Base-by-base conservation (phyloP, 2,888 invertebrate genomes). In the Dasypolia templi region DNA sequence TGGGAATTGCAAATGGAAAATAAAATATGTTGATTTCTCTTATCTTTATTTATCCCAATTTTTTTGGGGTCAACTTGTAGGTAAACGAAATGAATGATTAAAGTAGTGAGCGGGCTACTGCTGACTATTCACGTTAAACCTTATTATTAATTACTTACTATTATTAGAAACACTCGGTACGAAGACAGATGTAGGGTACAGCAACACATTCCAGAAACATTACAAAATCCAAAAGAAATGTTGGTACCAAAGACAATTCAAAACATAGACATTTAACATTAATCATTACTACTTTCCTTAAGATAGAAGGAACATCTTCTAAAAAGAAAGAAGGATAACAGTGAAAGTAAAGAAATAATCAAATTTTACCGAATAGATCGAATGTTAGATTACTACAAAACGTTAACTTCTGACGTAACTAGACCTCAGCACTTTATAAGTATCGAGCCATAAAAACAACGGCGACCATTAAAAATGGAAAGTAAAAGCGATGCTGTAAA, bases 331-430 rank as follows among this genome's bases (percentile, higher is more conserved):
- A n/a, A 42, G 66, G 55, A 82, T 58, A 55, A 78, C 56, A 82
- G 87, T 84, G 88, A 90, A 90, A 90, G 90, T 90, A 77, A 77
- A 78, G 32, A 63, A 79, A 85, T 83, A 88, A 69, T 73, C 86
- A 86, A 77, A 74, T 86, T 90, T 90, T 89, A 91, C 84, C n/a
- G n/a, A n/a, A n/a, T n/a, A n/a, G 88, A 84, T 81, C 82, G 14
- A 53, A 62, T 65, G 59, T 72, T 66, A 61, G 58, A 51, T 64
- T 64, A 51, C 55, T 26, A 49, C 22, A 78, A 74, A 79, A 82
- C 77, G 82, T 89, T 89, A 89, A 82, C 86, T 79, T 83, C 78
- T 89, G 89, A 89, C 85, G 88, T 88, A 88, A 89, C 79, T 89
- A 90, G 82, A 89, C 87, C 89, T 87, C 79, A 84, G 65, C 69